Evolutionary conservation across 2,797 vertebrate species (phyloP).

Genomic region (Trichosurus vulpecula): DNA sequence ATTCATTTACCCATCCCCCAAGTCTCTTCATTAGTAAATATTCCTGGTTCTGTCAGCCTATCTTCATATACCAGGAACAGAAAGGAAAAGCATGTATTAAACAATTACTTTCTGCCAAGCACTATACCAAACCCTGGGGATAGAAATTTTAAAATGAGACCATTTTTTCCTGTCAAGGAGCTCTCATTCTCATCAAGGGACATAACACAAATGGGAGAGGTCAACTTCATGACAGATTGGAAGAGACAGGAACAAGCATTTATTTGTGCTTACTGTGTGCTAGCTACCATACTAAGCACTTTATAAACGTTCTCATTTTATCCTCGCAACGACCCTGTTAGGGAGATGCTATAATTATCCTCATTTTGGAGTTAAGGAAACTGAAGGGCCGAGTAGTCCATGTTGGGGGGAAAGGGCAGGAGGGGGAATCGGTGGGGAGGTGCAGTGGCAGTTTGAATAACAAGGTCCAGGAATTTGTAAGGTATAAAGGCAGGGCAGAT

Average conservation of each 20-base stretch:
- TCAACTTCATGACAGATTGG: background rate
- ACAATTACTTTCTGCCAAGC: background rate
- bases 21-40: background rate
- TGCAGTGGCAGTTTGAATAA: background rate
- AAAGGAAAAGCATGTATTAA: background rate
- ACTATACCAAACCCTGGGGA: background rate
- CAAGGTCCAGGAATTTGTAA: background rate
- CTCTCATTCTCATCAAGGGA: background rate
- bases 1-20: background rate
- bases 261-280: background rate
- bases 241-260: background rate
- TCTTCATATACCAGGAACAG: background rate
- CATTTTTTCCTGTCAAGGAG: background rate
- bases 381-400: background rate
- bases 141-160: background rate
- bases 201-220: background rate
- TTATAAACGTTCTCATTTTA: background rate
- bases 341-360: background rate
- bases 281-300: background rate
- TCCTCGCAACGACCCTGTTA: background rate
- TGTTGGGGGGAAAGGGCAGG: too few relatives aligned
- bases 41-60: background rate
- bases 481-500: background rate
- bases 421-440: background rate
- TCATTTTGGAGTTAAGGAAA: background rate